Percentiles rank a stretch among this genome's conserved stretches.
These are phyloP conservation scores for Simalia tracyae DNA, from an alignment of 2,797 vertebrate species.

Conservation along the genomic window DNA sequence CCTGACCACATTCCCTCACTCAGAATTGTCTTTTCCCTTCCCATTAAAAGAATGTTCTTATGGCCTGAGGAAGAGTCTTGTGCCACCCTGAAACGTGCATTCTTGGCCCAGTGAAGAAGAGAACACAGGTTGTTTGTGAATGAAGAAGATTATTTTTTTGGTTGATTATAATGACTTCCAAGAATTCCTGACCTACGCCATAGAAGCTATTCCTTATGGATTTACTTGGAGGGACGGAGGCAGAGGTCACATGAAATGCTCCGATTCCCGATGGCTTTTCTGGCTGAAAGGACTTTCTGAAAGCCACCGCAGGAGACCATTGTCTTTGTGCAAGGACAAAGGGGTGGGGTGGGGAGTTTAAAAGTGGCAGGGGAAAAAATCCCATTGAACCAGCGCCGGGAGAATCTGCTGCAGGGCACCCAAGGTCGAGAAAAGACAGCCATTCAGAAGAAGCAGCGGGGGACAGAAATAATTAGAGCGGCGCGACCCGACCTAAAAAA, in stretches of 20 bases:
- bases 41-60: background rate
- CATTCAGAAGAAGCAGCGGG: constrained; percentile 69
- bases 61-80: background rate
- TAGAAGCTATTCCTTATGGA: background rate
- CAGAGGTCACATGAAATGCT: constrained; percentile 20
- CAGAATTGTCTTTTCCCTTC: background rate
- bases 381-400: constrained; percentile 11
- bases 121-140: background rate
- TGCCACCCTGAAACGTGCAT: background rate
- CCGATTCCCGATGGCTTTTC: constrained; percentile 17
- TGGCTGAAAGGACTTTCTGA: constrained; percentile 61
- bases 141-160: background rate
- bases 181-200: background rate
- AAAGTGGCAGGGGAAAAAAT: background rate
- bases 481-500: constrained; percentile 47
- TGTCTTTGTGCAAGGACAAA: constrained; percentile 38
- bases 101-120: background rate
- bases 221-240: background rate
- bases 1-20: no score
- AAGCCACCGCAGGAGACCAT: constrained; percentile 52
- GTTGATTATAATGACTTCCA: no score
- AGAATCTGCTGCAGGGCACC: constrained; percentile 48
- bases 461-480: constrained; percentile 65
- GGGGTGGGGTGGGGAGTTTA: background rate
- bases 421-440: constrained; percentile 47